Conservation (phyloP, 2,888 invertebrate species). For the Pilophorus perplexus region DNA sequence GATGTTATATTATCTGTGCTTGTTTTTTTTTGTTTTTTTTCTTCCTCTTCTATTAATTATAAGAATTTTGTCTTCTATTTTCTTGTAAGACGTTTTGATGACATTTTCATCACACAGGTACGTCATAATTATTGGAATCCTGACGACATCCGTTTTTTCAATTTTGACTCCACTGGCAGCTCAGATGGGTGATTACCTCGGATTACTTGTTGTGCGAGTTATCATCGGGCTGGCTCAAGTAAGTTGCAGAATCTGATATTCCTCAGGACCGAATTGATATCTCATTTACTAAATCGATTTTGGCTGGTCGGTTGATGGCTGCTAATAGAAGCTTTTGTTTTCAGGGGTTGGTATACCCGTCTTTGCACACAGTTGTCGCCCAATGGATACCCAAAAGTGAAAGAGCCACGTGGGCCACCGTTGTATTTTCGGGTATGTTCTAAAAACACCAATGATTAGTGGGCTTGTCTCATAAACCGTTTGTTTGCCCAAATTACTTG, state of each 20-base stretch:
- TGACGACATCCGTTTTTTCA: slow-evolving; percentile 42
- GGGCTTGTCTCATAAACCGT: no score
- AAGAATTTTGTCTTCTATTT: no score
- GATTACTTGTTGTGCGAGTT: slow-evolving; percentile 42
- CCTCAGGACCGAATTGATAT: no score
- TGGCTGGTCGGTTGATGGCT: no score
- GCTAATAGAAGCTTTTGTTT: slow-evolving; percentile 33
- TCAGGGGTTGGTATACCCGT: slow-evolving; percentile 61
- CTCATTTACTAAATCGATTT: no score
- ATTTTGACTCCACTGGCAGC: slow-evolving; percentile 44
- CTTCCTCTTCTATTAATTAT: no score
- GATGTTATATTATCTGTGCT: no score
- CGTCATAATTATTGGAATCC: slow-evolving; percentile 39
- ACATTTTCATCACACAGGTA: slow-evolving; percentile 3
- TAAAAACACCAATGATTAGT: no score
- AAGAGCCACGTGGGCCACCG: slow-evolving; percentile 59
- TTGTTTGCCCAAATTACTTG: no score
- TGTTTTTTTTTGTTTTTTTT: no score
- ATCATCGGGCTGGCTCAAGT: slow-evolving; percentile 46
- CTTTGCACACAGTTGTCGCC: slow-evolving; percentile 61
- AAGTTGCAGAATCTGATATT: no score
- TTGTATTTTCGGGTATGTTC: slow-evolving; percentile 53
- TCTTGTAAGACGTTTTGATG: neutral
- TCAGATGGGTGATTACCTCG: slow-evolving; percentile 36
- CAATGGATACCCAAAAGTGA: slow-evolving; percentile 62